Percentiles rank a stretch among this genome's conserved stretches.
phyloP scores from a whole-genome alignment of 2,888 invertebrate species.

The Drosophila melanosoma region DNA sequence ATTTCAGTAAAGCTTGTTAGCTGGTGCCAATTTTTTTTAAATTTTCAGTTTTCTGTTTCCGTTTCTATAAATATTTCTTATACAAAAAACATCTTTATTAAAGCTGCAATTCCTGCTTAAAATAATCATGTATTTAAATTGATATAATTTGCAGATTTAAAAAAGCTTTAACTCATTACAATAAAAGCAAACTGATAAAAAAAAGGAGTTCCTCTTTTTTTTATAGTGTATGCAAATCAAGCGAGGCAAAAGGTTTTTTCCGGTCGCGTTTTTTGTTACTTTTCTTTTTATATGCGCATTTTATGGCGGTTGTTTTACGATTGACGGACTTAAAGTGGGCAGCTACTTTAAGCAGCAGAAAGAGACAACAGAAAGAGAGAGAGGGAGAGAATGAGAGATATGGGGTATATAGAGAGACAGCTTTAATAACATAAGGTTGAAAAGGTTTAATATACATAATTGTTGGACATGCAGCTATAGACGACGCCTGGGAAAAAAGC shows the following conservation, averaged over 20 bases:
- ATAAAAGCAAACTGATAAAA: neutral
- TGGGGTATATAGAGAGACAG: neutral
- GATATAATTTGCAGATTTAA: neutral
- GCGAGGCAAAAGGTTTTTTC: conserved; percentile 42
- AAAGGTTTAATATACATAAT: conserved; percentile 70
- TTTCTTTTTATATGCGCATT: conserved; percentile 51
- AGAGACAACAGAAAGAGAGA: too few species aligned
- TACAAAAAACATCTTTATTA: neutral
- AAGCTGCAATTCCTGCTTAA: neutral
- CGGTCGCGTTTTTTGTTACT: conserved; percentile 25
- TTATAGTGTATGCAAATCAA: conserved; percentile 39
- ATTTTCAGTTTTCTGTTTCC: neutral
- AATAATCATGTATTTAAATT: neutral
- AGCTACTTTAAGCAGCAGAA: conserved; percentile 35
- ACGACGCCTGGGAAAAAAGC: conserved; percentile 39
- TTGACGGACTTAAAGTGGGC: conserved; percentile 39
- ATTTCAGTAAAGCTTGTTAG: neutral
- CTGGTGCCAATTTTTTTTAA: neutral
- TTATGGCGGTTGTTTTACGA: conserved; percentile 59
- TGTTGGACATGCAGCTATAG: conserved; percentile 52
- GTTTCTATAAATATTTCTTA: neutral
- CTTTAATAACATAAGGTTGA: conserved; percentile 31
- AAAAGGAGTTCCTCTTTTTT: neutral
- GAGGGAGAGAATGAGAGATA: neutral
- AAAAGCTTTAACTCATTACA: neutral